Percentiles rank a stretch among this genome's conserved stretches.
Evolutionary conservation across 2,113 vertebrate genomes (phyloP).

Genomic region (Acanthisitta chloris): DNA sequence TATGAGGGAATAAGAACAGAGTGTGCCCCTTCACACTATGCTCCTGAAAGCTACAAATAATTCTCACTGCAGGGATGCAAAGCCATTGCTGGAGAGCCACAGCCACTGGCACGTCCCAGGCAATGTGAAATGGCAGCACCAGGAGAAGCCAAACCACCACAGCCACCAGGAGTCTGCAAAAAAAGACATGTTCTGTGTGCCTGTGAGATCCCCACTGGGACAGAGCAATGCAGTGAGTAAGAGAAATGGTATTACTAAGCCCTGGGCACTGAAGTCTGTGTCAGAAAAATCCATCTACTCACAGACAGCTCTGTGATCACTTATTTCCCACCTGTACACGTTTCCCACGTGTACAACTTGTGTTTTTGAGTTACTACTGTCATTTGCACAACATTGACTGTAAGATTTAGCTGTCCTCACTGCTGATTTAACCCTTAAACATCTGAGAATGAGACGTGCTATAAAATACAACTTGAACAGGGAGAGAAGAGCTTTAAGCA

Average conservation of each 20-base stretch:
- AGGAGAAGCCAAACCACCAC: background rate
- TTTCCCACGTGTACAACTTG: fast-evolving
- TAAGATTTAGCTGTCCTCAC: background rate
- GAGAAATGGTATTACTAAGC: background rate
- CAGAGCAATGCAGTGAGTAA: background rate
- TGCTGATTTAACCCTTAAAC: background rate
- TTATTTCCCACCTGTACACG: background rate
- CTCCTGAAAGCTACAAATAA: background rate
- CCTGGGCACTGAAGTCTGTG: background rate
- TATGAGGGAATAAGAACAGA: background rate
- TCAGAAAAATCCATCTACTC: background rate
- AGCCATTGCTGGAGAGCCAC: fast-evolving
- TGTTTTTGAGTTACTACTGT: background rate
- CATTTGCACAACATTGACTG: background rate
- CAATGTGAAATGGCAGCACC: fast-evolving
- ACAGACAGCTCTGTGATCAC: background rate
- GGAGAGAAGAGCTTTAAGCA: background rate
- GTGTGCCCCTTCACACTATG: fast-evolving
- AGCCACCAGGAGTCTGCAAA: background rate
- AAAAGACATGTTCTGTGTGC: background rate
- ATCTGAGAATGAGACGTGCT: background rate
- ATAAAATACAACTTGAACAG: background rate
- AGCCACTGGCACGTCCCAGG: fast-evolving
- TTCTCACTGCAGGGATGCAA: background rate
- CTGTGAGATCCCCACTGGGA: background rate